Evolutionary conservation across 1,140 invertebrate species (phyloP).

Genomic region (Drosophila subobscura): DNA sequence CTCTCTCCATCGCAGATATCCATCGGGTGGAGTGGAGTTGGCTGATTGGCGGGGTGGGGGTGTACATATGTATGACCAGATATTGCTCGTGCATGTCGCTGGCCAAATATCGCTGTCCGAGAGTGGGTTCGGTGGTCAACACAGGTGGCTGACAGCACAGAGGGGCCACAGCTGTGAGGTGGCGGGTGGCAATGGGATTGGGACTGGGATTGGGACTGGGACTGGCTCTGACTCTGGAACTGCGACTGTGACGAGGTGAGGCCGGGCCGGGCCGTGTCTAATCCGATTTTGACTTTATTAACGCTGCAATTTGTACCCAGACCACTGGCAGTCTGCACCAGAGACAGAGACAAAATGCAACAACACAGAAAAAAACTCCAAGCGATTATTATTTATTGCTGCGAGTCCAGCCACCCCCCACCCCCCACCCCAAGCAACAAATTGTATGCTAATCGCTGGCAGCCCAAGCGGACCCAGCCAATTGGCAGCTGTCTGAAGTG

Average conservation of each 20-base stretch:
- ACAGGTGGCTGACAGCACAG: slow-evolving; percentile 26
- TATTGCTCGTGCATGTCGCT: slow-evolving; percentile 18
- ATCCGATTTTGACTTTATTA: slow-evolving; percentile 81
- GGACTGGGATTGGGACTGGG: no score
- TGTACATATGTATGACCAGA: background rate
- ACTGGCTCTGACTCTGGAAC: no score
- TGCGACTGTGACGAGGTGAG: no score
- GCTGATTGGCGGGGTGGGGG: slow-evolving; percentile 7
- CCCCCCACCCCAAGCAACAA: slow-evolving; percentile 36
- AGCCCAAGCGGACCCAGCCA: slow-evolving; percentile 48
- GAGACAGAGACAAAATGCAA: slow-evolving; percentile 14
- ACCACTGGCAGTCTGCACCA: slow-evolving; percentile 50
- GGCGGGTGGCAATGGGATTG: no score
- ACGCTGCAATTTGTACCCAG: slow-evolving; percentile 75
- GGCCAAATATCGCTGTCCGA: slow-evolving; percentile 25
- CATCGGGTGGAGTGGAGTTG: slow-evolving; percentile 1
- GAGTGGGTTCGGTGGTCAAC: slow-evolving; percentile 11
- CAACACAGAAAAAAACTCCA: slow-evolving; percentile 21
- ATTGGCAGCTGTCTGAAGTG: slow-evolving; percentile 55
- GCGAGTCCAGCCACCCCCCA: slow-evolving; percentile 33
- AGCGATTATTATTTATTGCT: slow-evolving; percentile 73
- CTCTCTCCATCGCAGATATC: slow-evolving; percentile 4
- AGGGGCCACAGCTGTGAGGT: slow-evolving; percentile 11
- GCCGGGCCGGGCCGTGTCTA: slow-evolving; percentile 53
- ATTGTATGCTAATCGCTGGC: slow-evolving; percentile 59